Evolutionary conservation across 2,113 vertebrate species (phyloP).

Genomic region (Tetrax tetrax): DNA sequence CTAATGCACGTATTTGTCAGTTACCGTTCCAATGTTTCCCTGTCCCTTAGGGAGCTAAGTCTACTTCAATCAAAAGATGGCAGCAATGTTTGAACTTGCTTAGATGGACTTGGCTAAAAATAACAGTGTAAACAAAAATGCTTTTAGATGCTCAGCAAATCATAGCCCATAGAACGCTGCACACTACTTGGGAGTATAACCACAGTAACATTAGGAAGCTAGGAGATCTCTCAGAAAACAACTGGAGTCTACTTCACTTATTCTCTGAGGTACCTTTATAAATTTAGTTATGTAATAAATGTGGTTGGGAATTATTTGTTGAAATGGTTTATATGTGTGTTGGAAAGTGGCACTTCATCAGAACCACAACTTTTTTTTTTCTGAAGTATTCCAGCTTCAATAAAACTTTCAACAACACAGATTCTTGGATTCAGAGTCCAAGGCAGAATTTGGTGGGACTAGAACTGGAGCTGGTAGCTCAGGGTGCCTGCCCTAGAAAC

Average conservation of each 20-base stretch:
- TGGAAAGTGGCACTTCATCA: constrained; percentile 16
- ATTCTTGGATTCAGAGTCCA: neutral
- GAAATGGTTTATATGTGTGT: neutral
- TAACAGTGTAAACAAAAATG: neutral
- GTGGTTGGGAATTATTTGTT: neutral
- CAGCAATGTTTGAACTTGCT: neutral
- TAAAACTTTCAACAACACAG: neutral
- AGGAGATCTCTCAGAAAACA: neutral
- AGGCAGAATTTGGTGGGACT: neutral
- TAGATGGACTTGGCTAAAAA: neutral
- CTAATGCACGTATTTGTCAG: neutral
- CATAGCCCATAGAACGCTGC: neutral
- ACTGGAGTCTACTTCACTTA: neutral
- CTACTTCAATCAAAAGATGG: neutral
- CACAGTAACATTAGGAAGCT: neutral
- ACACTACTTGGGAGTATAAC: neutral
- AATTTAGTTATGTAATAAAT: neutral
- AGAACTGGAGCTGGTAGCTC: neutral
- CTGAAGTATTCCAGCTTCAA: neutral
- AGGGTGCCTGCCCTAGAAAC: neutral
- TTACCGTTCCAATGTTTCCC: neutral
- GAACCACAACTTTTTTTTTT: neutral
- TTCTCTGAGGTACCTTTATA: neutral
- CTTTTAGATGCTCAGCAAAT: neutral
- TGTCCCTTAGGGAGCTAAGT: neutral